Evolutionary conservation across 1,140 invertebrate genomes (phyloP).

Genomic region (Lasioglossum baleicum): DNA sequence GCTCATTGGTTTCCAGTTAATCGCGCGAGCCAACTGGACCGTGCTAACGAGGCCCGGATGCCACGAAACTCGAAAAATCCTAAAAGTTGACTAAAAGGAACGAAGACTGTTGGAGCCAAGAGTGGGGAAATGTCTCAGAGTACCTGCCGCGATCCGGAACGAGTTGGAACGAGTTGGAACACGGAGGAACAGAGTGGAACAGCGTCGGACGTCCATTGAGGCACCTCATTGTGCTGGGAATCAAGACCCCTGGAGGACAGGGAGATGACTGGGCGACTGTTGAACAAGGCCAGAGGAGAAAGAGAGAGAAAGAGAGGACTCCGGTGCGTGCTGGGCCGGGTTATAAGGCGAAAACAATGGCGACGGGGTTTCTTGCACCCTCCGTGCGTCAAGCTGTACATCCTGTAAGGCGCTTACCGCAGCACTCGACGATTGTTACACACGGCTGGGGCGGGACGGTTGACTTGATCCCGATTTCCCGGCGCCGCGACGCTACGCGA

Average conservation of each 20-base stretch:
- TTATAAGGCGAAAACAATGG: conserved; percentile 66
- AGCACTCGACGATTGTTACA: conserved; percentile 58
- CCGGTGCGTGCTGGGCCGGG: conserved; percentile 38
- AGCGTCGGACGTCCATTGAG: conserved; percentile 37
- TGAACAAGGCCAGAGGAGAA: neutral
- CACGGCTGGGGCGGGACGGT: conserved; percentile 41
- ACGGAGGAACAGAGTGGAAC: too few species aligned
- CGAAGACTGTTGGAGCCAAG: neutral
- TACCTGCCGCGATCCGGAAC: conserved; percentile 20
- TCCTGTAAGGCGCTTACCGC: conserved; percentile 62
- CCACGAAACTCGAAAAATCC: conserved; percentile 40
- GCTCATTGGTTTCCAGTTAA: conserved; percentile 63
- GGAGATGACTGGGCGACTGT: neutral
- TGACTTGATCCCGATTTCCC: conserved; percentile 58
- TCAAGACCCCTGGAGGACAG: conserved; percentile 40
- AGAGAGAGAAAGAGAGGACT: conserved; percentile 9
- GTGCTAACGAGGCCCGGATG: conserved; percentile 52
- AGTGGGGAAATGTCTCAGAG: neutral
- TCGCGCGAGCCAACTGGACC: conserved; percentile 55
- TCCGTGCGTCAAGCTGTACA: conserved; percentile 61
- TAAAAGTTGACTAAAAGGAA: neutral
- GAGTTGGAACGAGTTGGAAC: neutral
- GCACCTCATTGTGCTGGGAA: conserved; percentile 51
- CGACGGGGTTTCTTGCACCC: conserved; percentile 59
- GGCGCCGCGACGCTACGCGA: conserved; percentile 30